A percentile compares a stretch with the other conserved stretches of the same genome.
phyloP scores from a whole-genome alignment of 2,797 vertebrate genomes.

The Sciurus carolinensis region DNA sequence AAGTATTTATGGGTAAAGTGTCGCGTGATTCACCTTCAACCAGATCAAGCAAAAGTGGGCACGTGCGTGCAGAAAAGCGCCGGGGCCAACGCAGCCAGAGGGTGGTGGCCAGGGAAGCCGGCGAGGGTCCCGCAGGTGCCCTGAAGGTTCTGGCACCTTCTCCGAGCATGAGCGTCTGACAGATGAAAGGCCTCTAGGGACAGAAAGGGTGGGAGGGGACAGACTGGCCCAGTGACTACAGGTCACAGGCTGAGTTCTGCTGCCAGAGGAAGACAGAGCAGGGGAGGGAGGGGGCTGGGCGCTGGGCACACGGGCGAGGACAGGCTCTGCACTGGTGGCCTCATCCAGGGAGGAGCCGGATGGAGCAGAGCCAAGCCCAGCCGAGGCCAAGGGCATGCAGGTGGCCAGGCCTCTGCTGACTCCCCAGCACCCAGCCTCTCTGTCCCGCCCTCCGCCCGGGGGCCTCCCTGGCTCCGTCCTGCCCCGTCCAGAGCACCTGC shows the following conservation, averaged over 20 bases:
- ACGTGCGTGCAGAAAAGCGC: fast-evolving
- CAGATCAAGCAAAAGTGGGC: not conserved
- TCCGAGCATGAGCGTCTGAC: not conserved
- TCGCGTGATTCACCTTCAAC: slow-evolving; percentile 26
- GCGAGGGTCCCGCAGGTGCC: no score
- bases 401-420: no score
- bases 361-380: no score
- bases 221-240: fast-evolving
- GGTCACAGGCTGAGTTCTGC: not conserved
- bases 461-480: no score
- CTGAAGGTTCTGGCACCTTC: not conserved
- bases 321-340: no score
- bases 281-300: no score
- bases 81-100: not conserved
- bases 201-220: not conserved
- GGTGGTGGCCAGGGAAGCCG: not conserved
- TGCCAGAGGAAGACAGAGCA: no score
- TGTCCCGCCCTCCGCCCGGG: no score
- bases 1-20: slow-evolving; percentile 51
- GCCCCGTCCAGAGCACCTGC: no score
- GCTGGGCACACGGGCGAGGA: no score
- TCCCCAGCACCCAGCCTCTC: no score
- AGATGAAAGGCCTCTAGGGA: not conserved
- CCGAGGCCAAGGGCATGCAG: fast-evolving
- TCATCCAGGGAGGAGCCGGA: no score